A percentile compares a stretch with the other conserved stretches of the same genome.
Conservation (phyloP, 2,888 invertebrate species). For the Ormyrus labotus region DNA sequence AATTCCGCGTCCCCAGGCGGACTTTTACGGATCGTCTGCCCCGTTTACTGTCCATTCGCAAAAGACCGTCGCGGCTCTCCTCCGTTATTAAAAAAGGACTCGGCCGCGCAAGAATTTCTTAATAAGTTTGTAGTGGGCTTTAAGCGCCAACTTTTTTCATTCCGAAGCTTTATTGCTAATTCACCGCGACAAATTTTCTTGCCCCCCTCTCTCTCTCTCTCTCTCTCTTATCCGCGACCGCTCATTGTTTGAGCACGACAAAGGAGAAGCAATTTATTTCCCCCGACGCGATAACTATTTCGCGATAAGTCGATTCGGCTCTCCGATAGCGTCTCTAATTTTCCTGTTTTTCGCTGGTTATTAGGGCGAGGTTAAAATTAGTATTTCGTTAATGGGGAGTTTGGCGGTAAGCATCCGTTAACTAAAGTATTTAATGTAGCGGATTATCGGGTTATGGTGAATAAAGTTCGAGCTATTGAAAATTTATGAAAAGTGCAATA, state of each 20-base stretch:
- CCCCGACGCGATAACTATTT: not conserved
- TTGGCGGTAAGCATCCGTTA: too few relatives aligned
- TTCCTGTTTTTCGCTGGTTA: too few relatives aligned
- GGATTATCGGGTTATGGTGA: too few relatives aligned
- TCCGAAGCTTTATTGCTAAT: constrained; percentile 14
- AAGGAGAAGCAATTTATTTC: not conserved
- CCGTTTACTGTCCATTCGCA: not conserved
- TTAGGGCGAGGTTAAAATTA: too few relatives aligned
- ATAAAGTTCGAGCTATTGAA: too few relatives aligned
- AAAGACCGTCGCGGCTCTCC: not conserved
- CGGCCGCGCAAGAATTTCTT: constrained; percentile 23
- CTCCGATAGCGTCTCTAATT: too few relatives aligned
- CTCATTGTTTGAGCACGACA: too few relatives aligned
- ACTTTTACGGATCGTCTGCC: not conserved
- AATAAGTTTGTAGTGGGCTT: constrained; percentile 22
- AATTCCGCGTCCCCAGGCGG: not conserved
- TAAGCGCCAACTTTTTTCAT: constrained; percentile 26
- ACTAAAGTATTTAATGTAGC: too few relatives aligned
- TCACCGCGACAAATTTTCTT: not conserved
- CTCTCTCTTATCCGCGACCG: not conserved
- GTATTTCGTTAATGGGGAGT: too few relatives aligned
- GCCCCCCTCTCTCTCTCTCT: not conserved
- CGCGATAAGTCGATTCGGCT: too few relatives aligned
- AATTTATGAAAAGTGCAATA: too few relatives aligned
- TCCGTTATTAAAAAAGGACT: not conserved